Conservation (phyloP, 2,113 vertebrate species). For the Platycercus adscitus region DNA sequence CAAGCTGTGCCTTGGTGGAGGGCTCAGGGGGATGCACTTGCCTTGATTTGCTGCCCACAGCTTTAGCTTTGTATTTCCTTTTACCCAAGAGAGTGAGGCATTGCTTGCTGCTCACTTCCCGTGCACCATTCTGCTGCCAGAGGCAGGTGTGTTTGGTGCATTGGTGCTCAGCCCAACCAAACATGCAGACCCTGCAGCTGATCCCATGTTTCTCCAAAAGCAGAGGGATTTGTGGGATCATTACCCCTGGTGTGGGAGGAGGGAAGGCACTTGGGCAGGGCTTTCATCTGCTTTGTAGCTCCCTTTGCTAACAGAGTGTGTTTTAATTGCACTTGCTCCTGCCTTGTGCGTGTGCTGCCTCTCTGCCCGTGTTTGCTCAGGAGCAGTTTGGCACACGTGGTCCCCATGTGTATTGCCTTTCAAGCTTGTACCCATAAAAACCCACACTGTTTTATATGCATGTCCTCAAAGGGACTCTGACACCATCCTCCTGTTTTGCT, state of each 20-base stretch:
- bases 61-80: neutral
- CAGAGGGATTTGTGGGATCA: neutral
- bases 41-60: neutral
- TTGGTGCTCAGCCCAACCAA: neutral
- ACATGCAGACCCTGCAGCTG: rapidly evolving
- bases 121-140: rapidly evolving
- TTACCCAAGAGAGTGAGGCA: neutral
- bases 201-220: neutral
- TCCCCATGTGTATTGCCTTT: neutral
- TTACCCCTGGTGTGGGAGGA: neutral
- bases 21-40: neutral
- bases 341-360: neutral
- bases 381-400: neutral
- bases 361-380: rapidly evolving
- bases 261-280: neutral
- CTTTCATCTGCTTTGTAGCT: neutral
- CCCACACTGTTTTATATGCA: rapidly evolving
- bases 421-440: neutral
- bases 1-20: rapidly evolving
- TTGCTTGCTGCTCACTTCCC: neutral
- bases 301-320: neutral
- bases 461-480: neutral
- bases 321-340: neutral
- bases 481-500: neutral
- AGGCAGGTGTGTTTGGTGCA: rapidly evolving